Conservation (phyloP, 35 echinoderm and acorn worm genomes). For the Patiria miniata region DNA sequence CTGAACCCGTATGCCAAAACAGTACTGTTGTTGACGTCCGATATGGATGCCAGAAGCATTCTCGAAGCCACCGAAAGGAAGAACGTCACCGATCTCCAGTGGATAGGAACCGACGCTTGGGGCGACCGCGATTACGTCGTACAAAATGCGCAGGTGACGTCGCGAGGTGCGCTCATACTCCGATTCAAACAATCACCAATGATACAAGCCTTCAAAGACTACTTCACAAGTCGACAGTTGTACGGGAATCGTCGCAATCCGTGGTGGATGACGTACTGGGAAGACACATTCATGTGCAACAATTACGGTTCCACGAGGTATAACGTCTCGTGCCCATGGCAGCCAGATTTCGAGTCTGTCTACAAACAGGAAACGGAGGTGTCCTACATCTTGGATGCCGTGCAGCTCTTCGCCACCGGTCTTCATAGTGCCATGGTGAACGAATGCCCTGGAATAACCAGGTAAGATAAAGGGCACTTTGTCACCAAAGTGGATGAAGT, state of each 20-base stretch:
- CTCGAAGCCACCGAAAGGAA: constrained; percentile 68
- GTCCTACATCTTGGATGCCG: constrained; percentile 73
- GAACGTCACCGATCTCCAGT: constrained; percentile 71
- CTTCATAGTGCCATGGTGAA: constrained; percentile 65
- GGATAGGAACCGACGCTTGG: constrained; percentile 91
- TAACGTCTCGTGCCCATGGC: constrained; percentile 32
- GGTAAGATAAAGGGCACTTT: no score
- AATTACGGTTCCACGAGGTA: constrained; percentile 23
- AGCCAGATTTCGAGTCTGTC: constrained; percentile 7
- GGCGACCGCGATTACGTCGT: constrained; percentile 72
- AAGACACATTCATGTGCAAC: constrained; percentile 74
- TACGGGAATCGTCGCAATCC: constrained; percentile 82
- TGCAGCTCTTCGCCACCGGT: constrained; percentile 74
- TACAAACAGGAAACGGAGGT: constrained; percentile 74
- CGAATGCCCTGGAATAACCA: constrained; percentile 60
- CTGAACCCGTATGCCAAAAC: constrained; percentile 65
- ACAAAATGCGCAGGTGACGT: constrained; percentile 36
- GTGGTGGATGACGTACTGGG: constrained; percentile 75
- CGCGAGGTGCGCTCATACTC: constrained; percentile 56
- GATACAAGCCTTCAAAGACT: constrained; percentile 55
- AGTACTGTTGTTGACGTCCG: constrained; percentile 79
- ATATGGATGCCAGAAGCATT: constrained; percentile 60
- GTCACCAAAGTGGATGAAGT: no score
- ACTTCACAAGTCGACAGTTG: constrained; percentile 39
- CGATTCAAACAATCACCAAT: neutral